A percentile compares a stretch with the other conserved stretches of the same genome.
Evolutionary conservation across 2,797 vertebrate species (phyloP).

Genomic region (Periparus ater): DNA sequence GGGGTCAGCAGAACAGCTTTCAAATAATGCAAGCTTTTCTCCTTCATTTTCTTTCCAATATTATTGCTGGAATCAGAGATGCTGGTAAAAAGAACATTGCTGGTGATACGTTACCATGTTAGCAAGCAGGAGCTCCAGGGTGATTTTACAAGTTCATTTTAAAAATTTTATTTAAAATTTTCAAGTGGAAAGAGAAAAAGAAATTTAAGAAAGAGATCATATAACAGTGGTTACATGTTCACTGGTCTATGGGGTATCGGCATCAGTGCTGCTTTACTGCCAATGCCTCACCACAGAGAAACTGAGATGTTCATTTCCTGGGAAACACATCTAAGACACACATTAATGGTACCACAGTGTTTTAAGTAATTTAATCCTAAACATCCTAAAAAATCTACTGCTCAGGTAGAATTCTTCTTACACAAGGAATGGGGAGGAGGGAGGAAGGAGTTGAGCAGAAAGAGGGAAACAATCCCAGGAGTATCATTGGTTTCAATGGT

Average conservation of each 20-base stretch:
- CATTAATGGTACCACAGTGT: not conserved
- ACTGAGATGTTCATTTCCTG: not conserved
- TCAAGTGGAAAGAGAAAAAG: not conserved
- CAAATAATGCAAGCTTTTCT: not conserved
- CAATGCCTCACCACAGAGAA: not conserved
- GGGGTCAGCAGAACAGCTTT: constrained; percentile 17
- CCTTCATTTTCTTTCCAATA: not conserved
- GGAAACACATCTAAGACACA: not conserved
- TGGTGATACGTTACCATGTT: not conserved
- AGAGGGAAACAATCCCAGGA: not conserved
- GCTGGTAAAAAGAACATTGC: not conserved
- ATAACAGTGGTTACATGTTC: not conserved
- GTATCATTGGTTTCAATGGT: not conserved
- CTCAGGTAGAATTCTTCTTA: not conserved
- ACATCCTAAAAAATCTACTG: not conserved
- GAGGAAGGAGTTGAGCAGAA: not conserved
- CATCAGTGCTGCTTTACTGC: not conserved
- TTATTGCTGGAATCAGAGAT: not conserved
- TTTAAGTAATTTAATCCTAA: not conserved
- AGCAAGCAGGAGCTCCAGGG: not conserved
- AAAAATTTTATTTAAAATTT: not conserved
- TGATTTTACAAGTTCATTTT: not conserved
- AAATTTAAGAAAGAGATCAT: not conserved
- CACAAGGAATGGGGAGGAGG: not conserved
- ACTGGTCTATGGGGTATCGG: not conserved